Evolutionary conservation across 1,140 invertebrate species (phyloP), one percentile per base, ranked within the genome.

Genomic region (Metopolophium dirhodum): DNA sequence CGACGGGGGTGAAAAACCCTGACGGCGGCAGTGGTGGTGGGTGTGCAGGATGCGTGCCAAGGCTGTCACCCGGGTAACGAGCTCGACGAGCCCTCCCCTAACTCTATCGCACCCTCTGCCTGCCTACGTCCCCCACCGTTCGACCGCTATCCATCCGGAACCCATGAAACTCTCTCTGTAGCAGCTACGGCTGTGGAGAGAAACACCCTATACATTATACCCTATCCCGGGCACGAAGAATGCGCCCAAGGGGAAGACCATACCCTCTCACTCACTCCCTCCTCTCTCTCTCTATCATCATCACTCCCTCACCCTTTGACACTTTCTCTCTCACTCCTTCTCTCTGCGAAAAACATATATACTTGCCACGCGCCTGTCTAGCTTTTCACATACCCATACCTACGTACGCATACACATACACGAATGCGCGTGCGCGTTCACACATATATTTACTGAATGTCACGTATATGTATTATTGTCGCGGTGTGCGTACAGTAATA

Each of bases 21-120:
- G 47, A n/a, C 54, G 89, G 30, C 7, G 26, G 85, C 23, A 26
- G 45, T 30, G 26, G 45, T 1, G 47, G n/a, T 35, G 45, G n/a
- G 35, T 35, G 61, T 45, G 51, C 57, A 26, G 82, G 91, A 93
- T 93, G 91, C 91, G 82, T 93, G 91, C 91, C 91, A 93, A 93
- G 91, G 91, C 91, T 45, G 82, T 93, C 91, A n/a, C 82, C 91
- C 68, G 91, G 91, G 77, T 54, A 85, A 93, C 91, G 91, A 82
- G 49, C 91, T 85, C 68, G 47, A 83, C 49, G 35, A 35, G 68
- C 41, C 30, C 23, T 49, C 22, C 47, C 68, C 87, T 30, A 30
- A 41, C 83, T 77, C 61, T 3, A 30, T 77, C 61, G 61, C 30
- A n/a, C 30, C 23, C 26, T 85, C 37, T 20, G 20, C 41, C 41